Evolutionary conservation across 2,797 vertebrate genomes (phyloP).

Genomic region (Urophycis tenuis): DNA sequence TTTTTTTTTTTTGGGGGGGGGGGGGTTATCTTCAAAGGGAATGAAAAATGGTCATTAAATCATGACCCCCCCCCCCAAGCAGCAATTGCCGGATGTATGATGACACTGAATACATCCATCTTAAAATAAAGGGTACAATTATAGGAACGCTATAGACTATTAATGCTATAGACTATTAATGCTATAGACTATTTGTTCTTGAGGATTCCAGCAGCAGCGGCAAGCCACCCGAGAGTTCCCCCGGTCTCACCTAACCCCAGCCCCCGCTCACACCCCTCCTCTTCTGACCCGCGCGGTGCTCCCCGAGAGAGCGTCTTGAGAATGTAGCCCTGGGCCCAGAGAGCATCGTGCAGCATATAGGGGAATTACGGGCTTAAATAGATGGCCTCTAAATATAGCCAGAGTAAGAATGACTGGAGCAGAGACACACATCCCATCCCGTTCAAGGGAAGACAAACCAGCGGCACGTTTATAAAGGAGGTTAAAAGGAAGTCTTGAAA

Average conservation of each 20-base stretch:
- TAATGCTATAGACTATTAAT: no score
- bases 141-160: not conserved
- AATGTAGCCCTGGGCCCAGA: slow-evolving; percentile 64
- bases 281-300: slow-evolving; percentile 35
- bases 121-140: slow-evolving; percentile 4
- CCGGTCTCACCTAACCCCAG: slow-evolving; percentile 51
- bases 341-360: slow-evolving; percentile 68
- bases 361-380: slow-evolving; percentile 67
- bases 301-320: slow-evolving; percentile 63
- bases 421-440: not conserved
- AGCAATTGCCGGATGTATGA: no score
- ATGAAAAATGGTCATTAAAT: no score
- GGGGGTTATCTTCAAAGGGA: not conserved
- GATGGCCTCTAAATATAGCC: slow-evolving; percentile 71
- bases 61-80: no score
- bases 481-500: not conserved
- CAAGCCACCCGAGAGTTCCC: no score
- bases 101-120: not conserved
- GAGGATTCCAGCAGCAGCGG: not conserved
- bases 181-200: no score
- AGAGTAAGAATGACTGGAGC: slow-evolving; percentile 46
- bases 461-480: not conserved
- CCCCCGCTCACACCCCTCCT: slow-evolving; percentile 36
- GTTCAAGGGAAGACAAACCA: not conserved
- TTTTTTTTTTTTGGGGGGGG: no score